Evolutionary conservation across 1,140 invertebrate genomes (phyloP).

Genomic region (Rhopalosiphum maidis): DNA sequence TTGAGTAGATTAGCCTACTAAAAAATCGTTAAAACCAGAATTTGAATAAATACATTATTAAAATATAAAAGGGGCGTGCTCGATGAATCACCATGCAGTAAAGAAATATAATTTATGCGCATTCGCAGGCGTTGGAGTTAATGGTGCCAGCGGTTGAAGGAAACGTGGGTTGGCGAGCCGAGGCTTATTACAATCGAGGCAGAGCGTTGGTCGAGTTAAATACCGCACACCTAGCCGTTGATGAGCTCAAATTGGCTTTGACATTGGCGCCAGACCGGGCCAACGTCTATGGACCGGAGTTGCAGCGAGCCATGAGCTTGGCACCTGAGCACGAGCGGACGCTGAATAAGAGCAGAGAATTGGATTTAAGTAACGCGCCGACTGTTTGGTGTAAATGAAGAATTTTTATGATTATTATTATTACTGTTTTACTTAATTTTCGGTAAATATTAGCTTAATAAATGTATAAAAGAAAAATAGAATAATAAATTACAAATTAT

Average conservation of each 20-base stretch:
- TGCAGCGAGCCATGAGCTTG: not conserved
- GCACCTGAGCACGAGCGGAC: not conserved
- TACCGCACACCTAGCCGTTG: slow-evolving; percentile 20
- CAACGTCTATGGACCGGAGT: not conserved
- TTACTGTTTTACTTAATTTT: not conserved
- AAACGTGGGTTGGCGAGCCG: slow-evolving; percentile 52
- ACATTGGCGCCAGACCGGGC: not conserved
- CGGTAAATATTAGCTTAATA: not conserved
- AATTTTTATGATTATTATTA: not conserved
- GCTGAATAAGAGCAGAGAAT: not conserved
- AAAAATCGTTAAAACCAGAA: no score
- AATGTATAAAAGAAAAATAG: no score
- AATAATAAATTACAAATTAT: no score
- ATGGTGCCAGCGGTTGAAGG: slow-evolving; percentile 43
- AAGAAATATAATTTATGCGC: no score
- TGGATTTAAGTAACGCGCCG: not conserved
- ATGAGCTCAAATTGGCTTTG: not conserved
- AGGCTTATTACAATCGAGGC: slow-evolving; percentile 49
- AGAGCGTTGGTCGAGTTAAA: slow-evolving; percentile 10
- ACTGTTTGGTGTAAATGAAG: slow-evolving; percentile 39
- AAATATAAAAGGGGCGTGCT: no score
- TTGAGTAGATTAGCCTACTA: no score
- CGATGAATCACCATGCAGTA: no score
- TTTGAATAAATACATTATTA: no score
- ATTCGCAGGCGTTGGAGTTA: slow-evolving; percentile 58